Evolutionary conservation across 2,113 vertebrate genomes (phyloP).

Genomic region (Caretta caretta): DNA sequence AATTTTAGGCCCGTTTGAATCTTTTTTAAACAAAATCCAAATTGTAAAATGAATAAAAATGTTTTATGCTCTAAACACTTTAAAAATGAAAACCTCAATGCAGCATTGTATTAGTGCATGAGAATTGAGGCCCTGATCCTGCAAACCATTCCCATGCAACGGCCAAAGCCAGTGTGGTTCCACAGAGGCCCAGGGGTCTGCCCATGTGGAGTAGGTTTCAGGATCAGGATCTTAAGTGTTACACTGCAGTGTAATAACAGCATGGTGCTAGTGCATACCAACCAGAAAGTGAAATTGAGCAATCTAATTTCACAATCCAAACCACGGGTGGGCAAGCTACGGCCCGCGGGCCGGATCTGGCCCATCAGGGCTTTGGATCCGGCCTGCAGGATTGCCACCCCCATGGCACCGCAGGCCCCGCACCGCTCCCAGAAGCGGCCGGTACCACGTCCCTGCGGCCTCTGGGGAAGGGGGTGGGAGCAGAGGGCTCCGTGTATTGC

Average conservation of each 20-base stretch:
- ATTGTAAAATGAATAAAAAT: not conserved
- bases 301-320: not conserved
- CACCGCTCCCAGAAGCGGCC: too few species aligned
- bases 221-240: not conserved
- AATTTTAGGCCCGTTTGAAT: not conserved
- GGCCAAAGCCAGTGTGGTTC: not conserved
- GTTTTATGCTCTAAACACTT: not conserved
- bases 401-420: too few species aligned
- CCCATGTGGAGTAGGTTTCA: not conserved
- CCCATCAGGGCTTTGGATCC: too few species aligned
- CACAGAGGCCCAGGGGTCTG: not conserved
- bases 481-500: too few species aligned
- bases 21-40: not conserved
- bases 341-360: too few species aligned
- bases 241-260: not conserved
- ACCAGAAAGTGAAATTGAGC: not conserved
- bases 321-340: not conserved
- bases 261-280: too few species aligned
- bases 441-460: too few species aligned
- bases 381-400: too few species aligned
- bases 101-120: not conserved
- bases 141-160: not conserved
- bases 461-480: too few species aligned
- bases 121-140: not conserved
- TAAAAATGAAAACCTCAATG: not conserved